Evolutionary conservation across 1,140 invertebrate genomes (phyloP), one percentile per base, ranked within the genome.

Genomic region (Caerostris darwini): DNA sequence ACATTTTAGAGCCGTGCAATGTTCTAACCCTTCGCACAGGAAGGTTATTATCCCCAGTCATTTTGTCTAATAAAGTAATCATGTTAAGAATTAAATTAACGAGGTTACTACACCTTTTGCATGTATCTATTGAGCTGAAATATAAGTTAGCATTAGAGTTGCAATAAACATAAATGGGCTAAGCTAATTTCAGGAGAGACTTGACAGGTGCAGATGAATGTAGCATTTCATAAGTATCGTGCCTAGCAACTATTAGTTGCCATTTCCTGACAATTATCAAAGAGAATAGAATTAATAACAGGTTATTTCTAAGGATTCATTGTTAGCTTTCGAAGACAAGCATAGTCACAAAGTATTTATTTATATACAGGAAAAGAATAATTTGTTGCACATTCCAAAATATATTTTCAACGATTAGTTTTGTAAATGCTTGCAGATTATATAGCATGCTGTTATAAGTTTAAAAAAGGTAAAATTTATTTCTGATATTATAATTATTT

Each of bases 1-100:
- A 77, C 50, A 77, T 10, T 10, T 12, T 10, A 77, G 61, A 67
- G 17, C 61, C 12, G 61, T n/a, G 14, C 34, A 77, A 77, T 53
- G 19, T 53, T 50, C 69, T 10, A 7, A 77, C 10, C 34, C 7
- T 34, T 34, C 50, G 19, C 50, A 10, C 50, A 50, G 7, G 34
- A 77, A 77, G 50, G 19, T 77, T 53, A 50, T 77, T 77, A 77
- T 53, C 69, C 5, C 7, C 69, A 53, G 69, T 34, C 8, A 77
- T 50, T 77, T 34, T 34, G 7, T 77, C 69, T 77, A 77, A 77
- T 77, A 34, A 77, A 34, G 69, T 77, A 77, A 77, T 77, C 69
- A 77, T 53, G 34, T 0, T 14, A 8, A 50, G 69, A 77, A 50
- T 77, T 53, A 50, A 34, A 77, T 77, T 77, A 50, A 77, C 50